Base-by-base conservation (phyloP, 2,113 vertebrate species). In the Apeltes quadracus region DNA sequence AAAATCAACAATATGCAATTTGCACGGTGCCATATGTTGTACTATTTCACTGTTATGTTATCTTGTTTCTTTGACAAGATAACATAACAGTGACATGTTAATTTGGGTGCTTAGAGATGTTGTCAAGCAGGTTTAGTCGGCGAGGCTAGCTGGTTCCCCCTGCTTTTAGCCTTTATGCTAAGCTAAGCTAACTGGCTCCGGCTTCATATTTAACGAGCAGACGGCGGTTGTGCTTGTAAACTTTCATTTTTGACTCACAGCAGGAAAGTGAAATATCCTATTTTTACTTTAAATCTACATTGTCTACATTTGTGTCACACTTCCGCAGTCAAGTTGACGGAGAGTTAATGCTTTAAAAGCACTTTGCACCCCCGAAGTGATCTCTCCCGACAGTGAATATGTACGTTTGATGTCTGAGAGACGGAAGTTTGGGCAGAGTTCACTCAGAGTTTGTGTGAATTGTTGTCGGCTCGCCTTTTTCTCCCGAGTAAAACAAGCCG, bases 401-500 rank as follows among this genome's bases (percentile, higher is more conserved):
- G 39, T 16, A 32, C 57, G 27, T 80, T 46, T 84, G 53, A 34
- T 57, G 61, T 74, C 62, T 18, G 61, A 13, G 36, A 69, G 73
- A 1, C 27, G 56, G 68, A 14, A 13, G 44, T 71, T 74, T 62
- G 25, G 25, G 13, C 14, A 15, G 53, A 76, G 75, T 82, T 77
- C 72, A 77, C 64, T 29, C 57, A 7, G 67, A 71, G 79, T 69
- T 78, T 84, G 51, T 57, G 50, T 66, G 66, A 74, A 58, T 55
- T 64, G 82, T 54, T 62, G 16, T 67, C 69, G 65, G 72, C 55
- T 87, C 59, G 12, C n/a, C n/a, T n/a, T n/a, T n/a, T n/a, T 85
- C 56, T 78, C 79, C 62, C 77, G 27, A 16, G 29, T 2, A n/a
- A 70, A 72, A 69, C 12, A 5, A 27, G 48, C 13, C 38, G 7